phyloP scores from a whole-genome alignment of 2,113 vertebrate species.

The Patagioenas fasciata region DNA sequence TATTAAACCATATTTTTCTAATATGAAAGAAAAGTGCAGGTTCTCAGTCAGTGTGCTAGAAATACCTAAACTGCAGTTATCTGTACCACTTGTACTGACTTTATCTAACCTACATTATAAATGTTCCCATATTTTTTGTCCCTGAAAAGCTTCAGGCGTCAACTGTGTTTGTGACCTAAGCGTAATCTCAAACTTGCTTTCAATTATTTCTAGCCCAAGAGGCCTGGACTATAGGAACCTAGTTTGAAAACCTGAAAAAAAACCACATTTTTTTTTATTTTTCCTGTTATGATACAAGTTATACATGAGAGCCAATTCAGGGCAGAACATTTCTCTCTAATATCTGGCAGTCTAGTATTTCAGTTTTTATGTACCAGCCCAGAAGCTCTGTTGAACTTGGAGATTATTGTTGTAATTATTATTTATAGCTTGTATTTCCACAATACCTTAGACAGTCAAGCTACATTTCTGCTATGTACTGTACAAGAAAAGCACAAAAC shows the following conservation, averaged over 20 bases:
- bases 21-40: not conserved
- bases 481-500: not conserved
- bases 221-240: constrained; percentile 62
- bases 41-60: not conserved
- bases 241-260: constrained; percentile 64
- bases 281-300: constrained; percentile 23
- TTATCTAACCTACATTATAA: constrained; percentile 67
- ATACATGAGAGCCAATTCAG: constrained; percentile 36
- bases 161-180: constrained; percentile 65
- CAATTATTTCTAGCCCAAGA: constrained; percentile 77
- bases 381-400: constrained; percentile 42
- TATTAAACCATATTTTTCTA: constrained; percentile 44
- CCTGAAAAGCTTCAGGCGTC: constrained; percentile 70
- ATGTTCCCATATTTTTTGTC: constrained; percentile 50
- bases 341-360: constrained; percentile 39
- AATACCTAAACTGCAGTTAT: constrained; percentile 48
- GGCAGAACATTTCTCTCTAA: constrained; percentile 43
- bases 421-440: constrained; percentile 1
- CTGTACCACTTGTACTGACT: constrained; percentile 44
- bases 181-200: constrained; percentile 72
- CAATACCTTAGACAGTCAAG: not conserved
- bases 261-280: not conserved
- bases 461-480: not conserved
- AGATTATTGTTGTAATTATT: constrained; percentile 39
- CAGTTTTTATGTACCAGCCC: constrained; percentile 41